Evolutionary conservation across 1,140 invertebrate species (phyloP).

Genomic region (Phymastichus coffea): DNA sequence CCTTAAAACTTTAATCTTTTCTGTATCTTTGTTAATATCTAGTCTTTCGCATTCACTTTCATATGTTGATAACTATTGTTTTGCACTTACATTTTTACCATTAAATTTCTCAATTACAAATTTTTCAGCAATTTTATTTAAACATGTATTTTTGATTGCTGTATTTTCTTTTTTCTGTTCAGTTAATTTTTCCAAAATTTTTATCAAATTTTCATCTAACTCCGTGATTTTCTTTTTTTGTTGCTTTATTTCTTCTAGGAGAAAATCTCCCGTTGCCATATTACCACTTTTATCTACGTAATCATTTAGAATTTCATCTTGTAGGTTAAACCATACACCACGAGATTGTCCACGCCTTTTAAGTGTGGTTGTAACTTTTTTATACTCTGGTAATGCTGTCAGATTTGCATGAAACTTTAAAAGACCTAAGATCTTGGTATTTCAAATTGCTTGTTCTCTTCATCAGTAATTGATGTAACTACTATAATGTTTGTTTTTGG

Average conservation of each 20-base stretch:
- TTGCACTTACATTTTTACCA: slow-evolving; percentile 3
- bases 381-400: neutral
- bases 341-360: neutral
- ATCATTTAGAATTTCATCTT: neutral
- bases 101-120: slow-evolving; percentile 21
- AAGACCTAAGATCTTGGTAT: neutral
- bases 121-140: slow-evolving; percentile 14
- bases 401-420: neutral
- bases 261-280: neutral
- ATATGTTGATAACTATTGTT: slow-evolving; percentile 11
- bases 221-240: neutral
- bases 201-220: neutral
- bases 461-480: neutral
- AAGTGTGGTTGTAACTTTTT: neutral
- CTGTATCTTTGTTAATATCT: slow-evolving; percentile 36
- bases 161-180: neutral
- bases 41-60: slow-evolving; percentile 20
- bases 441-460: neutral
- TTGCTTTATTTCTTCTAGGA: neutral
- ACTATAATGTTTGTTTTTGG: neutral
- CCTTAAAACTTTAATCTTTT: slow-evolving; percentile 27
- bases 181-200: neutral
- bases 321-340: neutral
- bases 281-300: neutral
- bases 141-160: slow-evolving; percentile 7